phyloP scores from a whole-genome alignment of 1,140 invertebrate genomes.

The Drosophila serrata region DNA sequence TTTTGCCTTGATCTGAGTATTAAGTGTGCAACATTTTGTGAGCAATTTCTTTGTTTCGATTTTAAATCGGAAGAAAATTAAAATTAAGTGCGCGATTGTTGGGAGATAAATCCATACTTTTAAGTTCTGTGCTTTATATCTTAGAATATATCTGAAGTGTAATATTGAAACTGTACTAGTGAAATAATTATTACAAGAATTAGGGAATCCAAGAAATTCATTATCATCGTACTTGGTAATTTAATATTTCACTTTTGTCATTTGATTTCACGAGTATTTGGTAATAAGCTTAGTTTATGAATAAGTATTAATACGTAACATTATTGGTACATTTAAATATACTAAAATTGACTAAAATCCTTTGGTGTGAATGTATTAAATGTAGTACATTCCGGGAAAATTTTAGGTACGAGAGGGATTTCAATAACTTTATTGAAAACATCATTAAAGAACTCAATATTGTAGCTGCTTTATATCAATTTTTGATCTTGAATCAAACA shows the following conservation, averaged over 20 bases:
- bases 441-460: too few relatives aligned
- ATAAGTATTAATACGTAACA: too few relatives aligned
- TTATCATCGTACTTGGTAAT: background rate
- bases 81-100: constrained; percentile 11
- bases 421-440: too few relatives aligned
- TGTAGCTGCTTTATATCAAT: too few relatives aligned
- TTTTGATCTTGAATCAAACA: too few relatives aligned
- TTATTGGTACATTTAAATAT: background rate
- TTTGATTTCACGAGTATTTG: too few relatives aligned
- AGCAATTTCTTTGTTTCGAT: background rate
- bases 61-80: constrained; percentile 7
- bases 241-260: too few relatives aligned
- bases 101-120: constrained; percentile 2
- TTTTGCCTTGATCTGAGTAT: background rate
- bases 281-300: too few relatives aligned
- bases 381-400: too few relatives aligned
- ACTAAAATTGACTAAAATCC: background rate
- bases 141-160: background rate
- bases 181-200: background rate
- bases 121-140: background rate
- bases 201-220: background rate
- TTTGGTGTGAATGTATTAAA: too few relatives aligned
- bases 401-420: too few relatives aligned
- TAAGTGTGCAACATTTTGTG: constrained; percentile 7
- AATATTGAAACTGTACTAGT: background rate